These are phyloP conservation scores for Catocala nupta DNA, from an alignment of 2,888 invertebrate species.

Conservation along the genomic window DNA sequence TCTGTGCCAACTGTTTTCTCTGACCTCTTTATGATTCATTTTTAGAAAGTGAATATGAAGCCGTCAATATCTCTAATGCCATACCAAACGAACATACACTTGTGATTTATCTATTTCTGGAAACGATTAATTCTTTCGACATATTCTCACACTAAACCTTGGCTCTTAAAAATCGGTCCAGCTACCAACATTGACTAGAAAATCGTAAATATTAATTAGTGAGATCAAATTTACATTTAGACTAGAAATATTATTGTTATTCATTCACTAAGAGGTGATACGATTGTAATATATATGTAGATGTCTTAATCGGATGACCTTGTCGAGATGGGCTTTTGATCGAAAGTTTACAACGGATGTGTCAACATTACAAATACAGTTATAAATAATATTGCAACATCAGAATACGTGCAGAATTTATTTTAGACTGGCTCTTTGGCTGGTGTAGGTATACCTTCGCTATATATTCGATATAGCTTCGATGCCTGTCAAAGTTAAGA, in stretches of 20 bases:
- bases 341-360: conserved; percentile 28
- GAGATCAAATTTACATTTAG: background rate
- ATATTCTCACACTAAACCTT: conserved; percentile 1
- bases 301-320: conserved; percentile 36
- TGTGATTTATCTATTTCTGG: background rate
- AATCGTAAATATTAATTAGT: background rate
- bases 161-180: background rate
- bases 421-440: too few relatives aligned
- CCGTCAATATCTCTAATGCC: background rate
- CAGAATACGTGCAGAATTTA: too few relatives aligned
- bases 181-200: background rate
- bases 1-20: background rate
- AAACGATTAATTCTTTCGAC: background rate
- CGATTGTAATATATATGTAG: conserved; percentile 20
- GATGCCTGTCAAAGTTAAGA: too few relatives aligned
- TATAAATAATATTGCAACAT: conserved; percentile 6
- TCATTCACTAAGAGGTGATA: conserved; percentile 14
- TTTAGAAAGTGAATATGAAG: conserved; percentile 21
- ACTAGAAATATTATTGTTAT: background rate
- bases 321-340: conserved; percentile 29
- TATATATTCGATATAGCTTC: too few relatives aligned
- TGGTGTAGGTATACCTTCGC: too few relatives aligned
- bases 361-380: conserved; percentile 23
- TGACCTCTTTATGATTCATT: background rate
- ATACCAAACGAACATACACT: background rate